Evolutionary conservation across 2,113 vertebrate species (phyloP).

Genomic region (human): GRCh38 chr2:147133501-147134000

Average conservation of each 20-base stretch:
- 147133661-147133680: slow-evolving; percentile 63
- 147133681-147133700: slow-evolving; percentile 73
- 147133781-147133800: slow-evolving; percentile 56
- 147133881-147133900: background rate
- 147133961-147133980: background rate
- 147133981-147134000: background rate
- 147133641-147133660: slow-evolving; percentile 77
- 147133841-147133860: slow-evolving; percentile 55
- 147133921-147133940: background rate
- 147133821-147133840: slow-evolving; percentile 53
- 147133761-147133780: slow-evolving; percentile 68
- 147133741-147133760: slow-evolving; percentile 72
- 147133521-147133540: slow-evolving; percentile 47
- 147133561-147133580: slow-evolving; percentile 60
- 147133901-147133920: background rate
- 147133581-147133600: slow-evolving; percentile 68
- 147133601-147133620: slow-evolving; percentile 66
- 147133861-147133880: slow-evolving; percentile 30
- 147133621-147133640: slow-evolving; percentile 70
- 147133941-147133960: background rate
- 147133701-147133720: slow-evolving; percentile 62
- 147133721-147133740: slow-evolving; percentile 61
- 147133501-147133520: slow-evolving; percentile 57
- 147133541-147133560: slow-evolving; percentile 58
- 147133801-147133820: slow-evolving; percentile 69